Percentiles rank a stretch among this genome's conserved stretches.
These are phyloP conservation scores for Anhinga anhinga DNA, from an alignment of 2,113 vertebrate species.

Conservation along the genomic window DNA sequence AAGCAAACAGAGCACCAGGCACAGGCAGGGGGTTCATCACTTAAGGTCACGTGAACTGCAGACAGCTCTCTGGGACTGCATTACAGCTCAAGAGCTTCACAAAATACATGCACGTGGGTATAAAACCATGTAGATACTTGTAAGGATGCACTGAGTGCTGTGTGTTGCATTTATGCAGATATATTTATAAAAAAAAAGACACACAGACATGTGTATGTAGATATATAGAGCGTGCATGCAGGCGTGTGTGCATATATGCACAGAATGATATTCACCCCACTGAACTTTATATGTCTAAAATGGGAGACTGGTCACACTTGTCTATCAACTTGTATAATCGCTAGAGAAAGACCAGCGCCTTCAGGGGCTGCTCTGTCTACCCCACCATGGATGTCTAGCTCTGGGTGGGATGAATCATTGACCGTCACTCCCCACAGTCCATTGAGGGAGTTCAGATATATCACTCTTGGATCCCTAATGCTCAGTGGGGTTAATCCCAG, in stretches of 20 bases:
- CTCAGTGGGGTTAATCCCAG: neutral
- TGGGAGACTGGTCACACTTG: neutral
- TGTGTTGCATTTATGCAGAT: neutral
- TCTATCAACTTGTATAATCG: neutral
- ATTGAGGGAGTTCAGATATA: neutral
- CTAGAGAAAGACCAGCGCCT: neutral
- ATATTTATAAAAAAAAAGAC: neutral
- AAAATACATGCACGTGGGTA: neutral
- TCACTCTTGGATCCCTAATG: neutral
- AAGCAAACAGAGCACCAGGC: neutral
- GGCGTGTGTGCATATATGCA: accelerated
- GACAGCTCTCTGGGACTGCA: neutral
- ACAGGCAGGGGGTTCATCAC: neutral
- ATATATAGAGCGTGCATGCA: accelerated
- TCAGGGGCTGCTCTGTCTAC: neutral
- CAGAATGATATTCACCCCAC: neutral
- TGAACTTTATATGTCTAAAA: neutral
- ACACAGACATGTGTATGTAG: neutral
- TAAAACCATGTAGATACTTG: neutral
- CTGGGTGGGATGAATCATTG: neutral
- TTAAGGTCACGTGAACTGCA: neutral
- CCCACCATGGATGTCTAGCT: neutral
- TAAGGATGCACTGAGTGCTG: accelerated
- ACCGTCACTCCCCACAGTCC: neutral
- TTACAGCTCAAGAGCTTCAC: neutral